A percentile compares a stretch with the other conserved stretches of the same genome.
phyloP scores from a whole-genome alignment of 2,888 invertebrate species.

The Volucella inflata region DNA sequence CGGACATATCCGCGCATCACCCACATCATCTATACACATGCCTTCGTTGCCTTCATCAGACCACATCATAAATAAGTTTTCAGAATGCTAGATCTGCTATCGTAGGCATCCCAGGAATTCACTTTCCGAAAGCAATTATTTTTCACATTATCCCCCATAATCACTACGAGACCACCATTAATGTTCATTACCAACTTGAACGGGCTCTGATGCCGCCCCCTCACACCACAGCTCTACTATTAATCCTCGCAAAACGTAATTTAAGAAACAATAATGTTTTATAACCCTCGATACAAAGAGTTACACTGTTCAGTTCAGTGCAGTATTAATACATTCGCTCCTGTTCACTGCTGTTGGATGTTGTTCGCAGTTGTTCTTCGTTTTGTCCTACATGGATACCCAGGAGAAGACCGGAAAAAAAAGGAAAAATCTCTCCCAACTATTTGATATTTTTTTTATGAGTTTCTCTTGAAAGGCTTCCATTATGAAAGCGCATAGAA shows the following conservation, averaged over 20 bases:
- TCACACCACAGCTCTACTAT: conserved; percentile 53
- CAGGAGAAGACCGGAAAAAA: neutral
- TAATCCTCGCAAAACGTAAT: conserved; percentile 75
- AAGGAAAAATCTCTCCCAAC: conserved; percentile 25
- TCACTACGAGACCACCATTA: conserved; percentile 67
- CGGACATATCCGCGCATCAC: neutral
- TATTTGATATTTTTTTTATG: conserved; percentile 57
- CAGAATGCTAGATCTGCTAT: neutral
- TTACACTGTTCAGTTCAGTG: conserved; percentile 25
- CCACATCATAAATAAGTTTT: conserved; percentile 31
- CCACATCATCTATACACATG: neutral
- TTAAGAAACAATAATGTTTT: conserved; percentile 73
- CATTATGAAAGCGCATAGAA: conserved; percentile 7
- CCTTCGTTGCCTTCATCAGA: neutral
- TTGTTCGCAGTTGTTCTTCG: neutral
- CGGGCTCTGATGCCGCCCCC: conserved; percentile 12
- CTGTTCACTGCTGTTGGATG: too few relatives aligned
- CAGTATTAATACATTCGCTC: conserved; percentile 28
- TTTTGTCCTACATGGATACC: neutral
- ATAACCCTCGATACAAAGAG: conserved; percentile 56
- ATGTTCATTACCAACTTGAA: conserved; percentile 59
- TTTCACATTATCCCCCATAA: conserved; percentile 67
- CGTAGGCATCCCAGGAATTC: conserved; percentile 18
- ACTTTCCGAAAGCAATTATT: conserved; percentile 66
- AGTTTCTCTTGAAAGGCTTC: conserved; percentile 14